phyloP scores from a whole-genome alignment of 1,140 invertebrate genomes.

The Cotesia chilonis region DNA sequence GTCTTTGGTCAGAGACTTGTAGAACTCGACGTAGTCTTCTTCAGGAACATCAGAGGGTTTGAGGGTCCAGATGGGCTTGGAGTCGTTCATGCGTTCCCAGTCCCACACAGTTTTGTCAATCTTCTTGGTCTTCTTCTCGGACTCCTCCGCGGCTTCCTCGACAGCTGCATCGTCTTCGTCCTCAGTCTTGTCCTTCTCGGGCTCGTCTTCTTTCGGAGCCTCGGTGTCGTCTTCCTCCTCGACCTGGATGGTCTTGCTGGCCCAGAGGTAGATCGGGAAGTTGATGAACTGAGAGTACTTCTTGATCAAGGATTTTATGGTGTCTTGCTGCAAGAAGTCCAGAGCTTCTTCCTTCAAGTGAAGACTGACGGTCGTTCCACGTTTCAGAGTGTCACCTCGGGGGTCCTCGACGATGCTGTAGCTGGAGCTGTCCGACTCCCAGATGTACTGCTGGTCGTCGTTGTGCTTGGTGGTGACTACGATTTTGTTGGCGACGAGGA shows the following conservation, averaged over 20 bases:
- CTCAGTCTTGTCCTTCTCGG: slow-evolving; percentile 66
- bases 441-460: slow-evolving; percentile 95
- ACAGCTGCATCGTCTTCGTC: slow-evolving; percentile 70
- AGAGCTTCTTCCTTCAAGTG: slow-evolving; percentile 96
- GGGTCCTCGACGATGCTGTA: slow-evolving; percentile 95
- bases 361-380: slow-evolving; percentile 84
- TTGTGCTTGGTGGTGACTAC: slow-evolving; percentile 96
- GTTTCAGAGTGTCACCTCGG: slow-evolving; percentile 86
- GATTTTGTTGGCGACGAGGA: slow-evolving; percentile 90
- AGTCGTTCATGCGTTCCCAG: slow-evolving; percentile 96
- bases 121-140: slow-evolving; percentile 90
- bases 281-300: slow-evolving; percentile 99
- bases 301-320: slow-evolving; percentile 88
- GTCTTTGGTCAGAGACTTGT: slow-evolving; percentile 93
- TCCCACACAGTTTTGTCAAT: slow-evolving; percentile 96
- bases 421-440: slow-evolving; percentile 93
- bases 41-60: slow-evolving; percentile 88
- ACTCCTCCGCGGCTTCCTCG: slow-evolving; percentile 69
- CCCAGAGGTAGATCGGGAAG: slow-evolving; percentile 98
- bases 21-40: slow-evolving; percentile 93
- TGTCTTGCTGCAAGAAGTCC: slow-evolving; percentile 94
- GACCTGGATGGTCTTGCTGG: slow-evolving; percentile 89
- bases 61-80: slow-evolving; percentile 97
- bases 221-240: slow-evolving; percentile 76
- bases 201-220: slow-evolving; percentile 54